Evolutionary conservation across 2,113 vertebrate genomes (phyloP).

Genomic region (Ranitomeya variabilis): DNA sequence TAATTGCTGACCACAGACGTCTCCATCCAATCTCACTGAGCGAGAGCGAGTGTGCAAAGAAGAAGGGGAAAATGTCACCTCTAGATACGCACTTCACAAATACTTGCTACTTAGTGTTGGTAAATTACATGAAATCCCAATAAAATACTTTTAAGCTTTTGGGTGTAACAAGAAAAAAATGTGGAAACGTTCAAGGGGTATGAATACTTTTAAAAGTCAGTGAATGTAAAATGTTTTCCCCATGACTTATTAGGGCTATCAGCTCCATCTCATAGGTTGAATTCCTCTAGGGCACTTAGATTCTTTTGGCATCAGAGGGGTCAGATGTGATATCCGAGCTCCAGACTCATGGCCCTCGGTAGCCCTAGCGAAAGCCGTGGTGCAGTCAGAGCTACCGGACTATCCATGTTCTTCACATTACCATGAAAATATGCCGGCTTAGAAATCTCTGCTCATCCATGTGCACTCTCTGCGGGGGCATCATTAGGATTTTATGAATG

Average conservation of each 20-base stretch:
- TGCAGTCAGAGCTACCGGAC: background rate
- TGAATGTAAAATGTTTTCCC: too few species aligned
- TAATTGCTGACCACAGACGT: too few species aligned
- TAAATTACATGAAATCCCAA: too few species aligned
- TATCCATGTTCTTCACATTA: background rate
- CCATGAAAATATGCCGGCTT: background rate
- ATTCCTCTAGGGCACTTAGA: background rate
- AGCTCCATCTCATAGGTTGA: background rate
- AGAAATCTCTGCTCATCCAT: background rate
- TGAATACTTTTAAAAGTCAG: too few species aligned
- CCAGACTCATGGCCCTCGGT: background rate
- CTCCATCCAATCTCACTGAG: too few species aligned
- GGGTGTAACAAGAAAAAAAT: too few species aligned
- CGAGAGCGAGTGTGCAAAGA: too few species aligned
- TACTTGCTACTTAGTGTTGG: too few species aligned
- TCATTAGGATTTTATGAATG: background rate
- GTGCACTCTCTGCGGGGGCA: background rate
- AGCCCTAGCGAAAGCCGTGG: background rate
- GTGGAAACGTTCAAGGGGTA: too few species aligned
- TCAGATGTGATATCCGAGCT: background rate
- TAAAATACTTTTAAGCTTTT: too few species aligned
- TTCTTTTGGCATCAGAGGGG: background rate
- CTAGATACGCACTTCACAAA: too few species aligned
- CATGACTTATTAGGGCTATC: background rate
- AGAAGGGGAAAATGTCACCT: too few species aligned